phyloP scores from a whole-genome alignment of 2,797 vertebrate species.

The Rhinophrynus dorsalis region DNA sequence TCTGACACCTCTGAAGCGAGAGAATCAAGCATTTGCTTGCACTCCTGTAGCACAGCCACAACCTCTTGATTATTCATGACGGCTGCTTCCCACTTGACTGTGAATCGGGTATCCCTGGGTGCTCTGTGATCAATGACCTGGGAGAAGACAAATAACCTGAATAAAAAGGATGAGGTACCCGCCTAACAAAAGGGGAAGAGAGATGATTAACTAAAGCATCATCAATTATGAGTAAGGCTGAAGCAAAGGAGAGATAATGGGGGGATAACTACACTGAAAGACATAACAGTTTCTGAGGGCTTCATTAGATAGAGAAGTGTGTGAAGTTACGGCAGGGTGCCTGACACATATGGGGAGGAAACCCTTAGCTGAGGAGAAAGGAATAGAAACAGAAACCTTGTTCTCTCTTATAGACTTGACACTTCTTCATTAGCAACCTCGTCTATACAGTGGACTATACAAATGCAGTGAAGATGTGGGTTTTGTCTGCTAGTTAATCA shows the following conservation, averaged over 20 bases:
- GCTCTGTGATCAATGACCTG: slow-evolving; percentile 64
- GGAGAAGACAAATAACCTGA: slow-evolving; percentile 64
- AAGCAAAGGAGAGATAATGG: slow-evolving; percentile 69
- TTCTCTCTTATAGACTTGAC: slow-evolving; percentile 5
- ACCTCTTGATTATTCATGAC: slow-evolving; percentile 67
- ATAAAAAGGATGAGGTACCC: slow-evolving; percentile 68
- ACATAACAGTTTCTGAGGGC: slow-evolving; percentile 58
- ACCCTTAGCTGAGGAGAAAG: slow-evolving; percentile 43
- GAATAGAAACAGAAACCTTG: slow-evolving; percentile 38
- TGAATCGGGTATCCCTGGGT: slow-evolving; percentile 61
- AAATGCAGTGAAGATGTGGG: neutral
- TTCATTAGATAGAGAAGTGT: slow-evolving; percentile 60
- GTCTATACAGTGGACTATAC: slow-evolving; percentile 14
- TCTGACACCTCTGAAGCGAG: slow-evolving; percentile 53
- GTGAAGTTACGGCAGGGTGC: slow-evolving; percentile 58
- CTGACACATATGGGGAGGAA: slow-evolving; percentile 24
- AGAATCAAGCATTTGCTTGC: slow-evolving; percentile 62
- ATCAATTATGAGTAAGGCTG: slow-evolving; percentile 69
- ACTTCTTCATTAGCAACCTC: slow-evolving; percentile 3
- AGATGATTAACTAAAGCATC: slow-evolving; percentile 73
- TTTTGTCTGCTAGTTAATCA: neutral
- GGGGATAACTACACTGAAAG: slow-evolving; percentile 58
- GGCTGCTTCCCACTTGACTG: slow-evolving; percentile 48
- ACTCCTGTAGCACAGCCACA: slow-evolving; percentile 75
- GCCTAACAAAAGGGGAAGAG: slow-evolving; percentile 66